Conservation (phyloP, 2,797 vertebrate genomes). For the Sternotherus odoratus region DNA sequence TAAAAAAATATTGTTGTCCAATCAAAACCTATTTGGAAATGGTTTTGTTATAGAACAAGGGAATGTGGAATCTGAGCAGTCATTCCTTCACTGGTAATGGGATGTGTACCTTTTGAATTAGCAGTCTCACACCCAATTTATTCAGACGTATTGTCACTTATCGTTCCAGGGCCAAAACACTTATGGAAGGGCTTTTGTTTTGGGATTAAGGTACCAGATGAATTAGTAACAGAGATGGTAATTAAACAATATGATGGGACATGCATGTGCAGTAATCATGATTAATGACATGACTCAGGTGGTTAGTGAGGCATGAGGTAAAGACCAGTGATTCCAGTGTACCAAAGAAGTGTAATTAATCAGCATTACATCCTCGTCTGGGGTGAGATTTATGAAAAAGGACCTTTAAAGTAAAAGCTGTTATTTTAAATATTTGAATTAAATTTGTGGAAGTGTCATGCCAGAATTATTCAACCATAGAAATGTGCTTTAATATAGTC, state of each 20-base stretch:
- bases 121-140: neutral
- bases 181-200: slow-evolving; percentile 32
- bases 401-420: too few species aligned
- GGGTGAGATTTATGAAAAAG: slow-evolving; percentile 38
- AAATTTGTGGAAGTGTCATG: too few species aligned
- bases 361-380: slow-evolving; percentile 4
- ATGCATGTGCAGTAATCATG: slow-evolving; percentile 23
- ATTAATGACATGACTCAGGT: slow-evolving; percentile 44
- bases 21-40: neutral
- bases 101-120: neutral
- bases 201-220: neutral
- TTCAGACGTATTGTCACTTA: neutral
- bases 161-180: neutral
- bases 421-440: too few species aligned
- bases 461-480: too few species aligned
- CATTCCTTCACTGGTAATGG: neutral
- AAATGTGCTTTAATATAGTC: too few species aligned
- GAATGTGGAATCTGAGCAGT: neutral
- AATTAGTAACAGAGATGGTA: slow-evolving; percentile 32
- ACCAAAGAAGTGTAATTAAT: slow-evolving; percentile 17
- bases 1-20: neutral
- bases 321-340: slow-evolving; percentile 6
- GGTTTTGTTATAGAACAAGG: neutral
- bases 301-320: neutral
- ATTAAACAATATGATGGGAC: slow-evolving; percentile 42